These are phyloP conservation scores for Cryptoblepharus egeriae DNA, from an alignment of 2,797 vertebrate genomes.

Conservation along the genomic window DNA sequence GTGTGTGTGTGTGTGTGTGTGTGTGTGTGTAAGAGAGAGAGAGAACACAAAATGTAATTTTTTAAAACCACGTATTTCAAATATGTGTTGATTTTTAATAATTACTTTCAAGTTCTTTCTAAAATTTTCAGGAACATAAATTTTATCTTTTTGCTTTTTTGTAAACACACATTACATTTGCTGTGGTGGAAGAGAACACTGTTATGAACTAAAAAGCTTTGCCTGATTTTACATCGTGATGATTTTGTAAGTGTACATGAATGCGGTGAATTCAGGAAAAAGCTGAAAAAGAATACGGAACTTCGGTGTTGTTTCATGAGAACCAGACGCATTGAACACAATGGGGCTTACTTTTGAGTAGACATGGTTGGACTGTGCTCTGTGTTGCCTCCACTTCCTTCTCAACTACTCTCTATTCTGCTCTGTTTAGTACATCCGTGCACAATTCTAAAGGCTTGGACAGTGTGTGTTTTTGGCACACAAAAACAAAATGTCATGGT, in stretches of 20 bases:
- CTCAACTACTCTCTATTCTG: neutral
- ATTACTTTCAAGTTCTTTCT: neutral
- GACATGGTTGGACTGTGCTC: too few species aligned
- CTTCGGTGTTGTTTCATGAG: neutral
- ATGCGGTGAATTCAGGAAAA: neutral
- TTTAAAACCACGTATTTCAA: neutral
- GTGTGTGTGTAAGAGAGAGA: neutral
- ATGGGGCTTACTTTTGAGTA: too few species aligned
- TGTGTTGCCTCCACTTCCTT: neutral
- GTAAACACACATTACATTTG: neutral
- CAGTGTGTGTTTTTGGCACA: slow-evolving; percentile 19
- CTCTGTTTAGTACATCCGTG: slow-evolving; percentile 5
- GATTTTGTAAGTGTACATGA: neutral
- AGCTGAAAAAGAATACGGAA: too few species aligned
- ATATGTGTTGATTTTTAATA: neutral
- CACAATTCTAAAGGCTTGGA: slow-evolving; percentile 6
- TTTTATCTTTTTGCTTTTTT: neutral
- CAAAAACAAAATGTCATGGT: slow-evolving; percentile 21
- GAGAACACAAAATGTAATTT: neutral
- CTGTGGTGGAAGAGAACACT: neutral
- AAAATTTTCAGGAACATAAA: neutral
- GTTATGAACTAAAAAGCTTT: neutral
- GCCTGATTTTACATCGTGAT: too few species aligned
- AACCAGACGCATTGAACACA: too few species aligned
- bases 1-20: too few species aligned